Conservation (phyloP, 2,113 vertebrate genomes). For the Pteropus alecto region DNA sequence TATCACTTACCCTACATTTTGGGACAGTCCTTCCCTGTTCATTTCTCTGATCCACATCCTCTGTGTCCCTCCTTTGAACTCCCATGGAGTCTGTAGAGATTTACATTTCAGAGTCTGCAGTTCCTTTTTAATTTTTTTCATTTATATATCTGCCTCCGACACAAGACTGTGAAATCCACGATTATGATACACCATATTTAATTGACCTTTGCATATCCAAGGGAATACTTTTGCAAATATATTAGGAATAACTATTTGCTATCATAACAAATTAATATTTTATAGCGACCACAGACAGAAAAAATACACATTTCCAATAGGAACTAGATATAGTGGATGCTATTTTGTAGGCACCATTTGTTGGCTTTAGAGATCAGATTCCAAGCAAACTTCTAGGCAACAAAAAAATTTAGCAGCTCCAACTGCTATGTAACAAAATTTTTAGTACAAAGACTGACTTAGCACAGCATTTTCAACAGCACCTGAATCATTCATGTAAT, state of each 20-base stretch:
- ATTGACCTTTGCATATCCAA: background rate
- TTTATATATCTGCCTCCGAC: background rate
- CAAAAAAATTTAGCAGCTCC: background rate
- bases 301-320: background rate
- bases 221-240: background rate
- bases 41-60: background rate
- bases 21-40: background rate
- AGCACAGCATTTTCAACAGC: background rate
- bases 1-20: background rate
- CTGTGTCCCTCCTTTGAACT: background rate
- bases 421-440: background rate
- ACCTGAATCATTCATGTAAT: background rate
- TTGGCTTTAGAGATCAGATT: background rate
- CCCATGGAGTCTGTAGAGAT: background rate
- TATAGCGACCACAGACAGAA: background rate
- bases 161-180: background rate
- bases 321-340: background rate
- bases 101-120: background rate
- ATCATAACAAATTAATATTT: background rate
- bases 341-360: background rate
- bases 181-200: background rate
- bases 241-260: background rate
- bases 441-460: background rate
- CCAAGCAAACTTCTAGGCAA: background rate
- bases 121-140: background rate